Evolutionary conservation across 2,113 vertebrate species (phyloP), one percentile per base, ranked within the genome.

Genomic region (Mustela nigripes): DNA sequence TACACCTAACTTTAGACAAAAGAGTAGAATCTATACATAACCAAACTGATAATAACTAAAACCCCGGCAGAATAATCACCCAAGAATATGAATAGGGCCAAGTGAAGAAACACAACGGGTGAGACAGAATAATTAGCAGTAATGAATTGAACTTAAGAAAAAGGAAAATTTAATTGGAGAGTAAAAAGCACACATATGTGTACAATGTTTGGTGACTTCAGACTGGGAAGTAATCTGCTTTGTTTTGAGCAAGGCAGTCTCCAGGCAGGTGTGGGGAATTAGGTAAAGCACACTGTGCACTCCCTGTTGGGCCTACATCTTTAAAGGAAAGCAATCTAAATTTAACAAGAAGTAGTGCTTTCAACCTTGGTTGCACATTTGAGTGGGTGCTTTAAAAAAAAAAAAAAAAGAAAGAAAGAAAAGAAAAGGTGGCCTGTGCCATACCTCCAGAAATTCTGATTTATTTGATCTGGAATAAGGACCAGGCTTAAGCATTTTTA

Each of bases 1-100:
- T 96, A 53, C 28, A 87, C 28, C 81, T 80, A 95, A 95, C 39
- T 95, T 94, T 81, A 95, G 50, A 94, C 5, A 84, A 95, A 93
- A 74, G 62, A 87, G 19, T 67, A 63, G 19, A 73, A 14, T 74
- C 39, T 36, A 24, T 48, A 42, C 2, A 45, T 39, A 78, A 65
- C 8, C 50, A 85, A 95, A 94, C 4, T 31, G 71, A 78, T 85
- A 58, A 67, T 88, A 88, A 86, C 22, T 62, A 22, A 78, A 91
- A 93, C 2, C 10, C 71, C 4, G 4, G 11, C 62, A 88, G n/a
- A 28, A 60, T 42, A 65, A 81, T 67, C 81, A 71, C 45, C 11
- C 7, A 82, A 82, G 26, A 53, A 73, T 50, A 88, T 85, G 33
- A 91, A 78, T 26, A 67, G 28, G 22, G 28, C 33, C 11, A 90